Percentiles rank a stretch among this genome's conserved stretches.
Evolutionary conservation across 2,113 vertebrate genomes (phyloP).

Genomic region (Oryzias woworae): DNA sequence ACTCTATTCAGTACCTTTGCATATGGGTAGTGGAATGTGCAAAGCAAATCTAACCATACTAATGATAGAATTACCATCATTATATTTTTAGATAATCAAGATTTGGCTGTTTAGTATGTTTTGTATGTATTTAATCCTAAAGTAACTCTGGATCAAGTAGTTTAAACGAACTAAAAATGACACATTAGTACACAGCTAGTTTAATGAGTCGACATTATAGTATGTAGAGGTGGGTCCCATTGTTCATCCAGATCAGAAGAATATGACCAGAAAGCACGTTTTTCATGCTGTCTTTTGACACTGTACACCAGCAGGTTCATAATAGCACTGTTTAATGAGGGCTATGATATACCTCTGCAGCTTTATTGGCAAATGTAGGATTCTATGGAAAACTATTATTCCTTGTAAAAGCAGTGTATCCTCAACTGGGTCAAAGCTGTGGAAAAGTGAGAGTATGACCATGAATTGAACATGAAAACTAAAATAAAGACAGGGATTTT

Average conservation of each 20-base stretch:
- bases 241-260: conserved; percentile 47
- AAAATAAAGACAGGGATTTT: too few relatives aligned
- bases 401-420: conserved; percentile 52
- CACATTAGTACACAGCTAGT: conserved; percentile 45
- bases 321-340: conserved; percentile 71
- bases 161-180: conserved; percentile 48
- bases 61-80: too few relatives aligned
- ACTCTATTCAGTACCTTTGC: too few relatives aligned
- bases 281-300: conserved; percentile 57
- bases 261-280: conserved; percentile 47
- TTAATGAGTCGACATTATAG: conserved; percentile 47
- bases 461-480: conserved; percentile 15
- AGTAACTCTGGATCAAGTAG: conserved; percentile 11
- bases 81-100: too few relatives aligned
- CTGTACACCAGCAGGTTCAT: conserved; percentile 64
- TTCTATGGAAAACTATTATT: conserved; percentile 59
- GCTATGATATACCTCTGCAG: conserved; percentile 67
- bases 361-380: conserved; percentile 63
- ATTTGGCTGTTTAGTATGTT: not conserved
- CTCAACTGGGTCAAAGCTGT: conserved; percentile 33
- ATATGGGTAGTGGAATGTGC: too few relatives aligned
- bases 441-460: conserved; percentile 14
- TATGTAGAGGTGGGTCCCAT: conserved; percentile 36
- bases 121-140: conserved; percentile 12
- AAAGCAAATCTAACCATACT: too few relatives aligned